Conservation (phyloP, 1,140 invertebrate species). For the Bombus superbus region DNA sequence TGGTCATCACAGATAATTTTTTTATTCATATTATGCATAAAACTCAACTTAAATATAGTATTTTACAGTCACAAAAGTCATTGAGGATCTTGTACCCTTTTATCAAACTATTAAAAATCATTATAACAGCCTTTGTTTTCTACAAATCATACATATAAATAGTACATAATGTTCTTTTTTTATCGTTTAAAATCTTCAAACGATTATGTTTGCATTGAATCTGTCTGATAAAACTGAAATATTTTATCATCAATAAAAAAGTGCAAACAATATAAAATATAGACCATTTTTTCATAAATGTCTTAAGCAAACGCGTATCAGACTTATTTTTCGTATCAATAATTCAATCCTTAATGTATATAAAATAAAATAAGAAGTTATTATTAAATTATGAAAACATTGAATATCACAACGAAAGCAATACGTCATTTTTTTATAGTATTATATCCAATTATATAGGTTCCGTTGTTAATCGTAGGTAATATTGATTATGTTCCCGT, state of each 20-base stretch:
- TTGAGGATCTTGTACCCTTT: constrained; percentile 19
- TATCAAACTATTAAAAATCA: constrained; percentile 38
- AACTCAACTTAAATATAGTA: constrained; percentile 25
- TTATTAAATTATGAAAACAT: constrained; percentile 17
- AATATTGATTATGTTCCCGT: constrained; percentile 78
- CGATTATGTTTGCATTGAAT: not conserved
- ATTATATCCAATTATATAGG: constrained; percentile 60
- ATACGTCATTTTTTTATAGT: constrained; percentile 1
- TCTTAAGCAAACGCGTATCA: not conserved
- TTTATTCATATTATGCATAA: not conserved
- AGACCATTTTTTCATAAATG: constrained; percentile 2
- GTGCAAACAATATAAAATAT: constrained; percentile 24
- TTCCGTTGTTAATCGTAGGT: constrained; percentile 72
- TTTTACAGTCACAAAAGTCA: constrained; percentile 9
- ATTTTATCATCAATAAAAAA: constrained; percentile 27
- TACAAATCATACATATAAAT: not conserved
- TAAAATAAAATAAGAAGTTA: not conserved
- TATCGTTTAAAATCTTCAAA: not conserved
- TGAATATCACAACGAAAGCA: constrained; percentile 4
- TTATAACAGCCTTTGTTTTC: not conserved
- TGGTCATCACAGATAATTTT: constrained; percentile 33
- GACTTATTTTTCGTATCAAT: not conserved
- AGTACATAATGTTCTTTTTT: not conserved
- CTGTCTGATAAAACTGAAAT: constrained; percentile 18
- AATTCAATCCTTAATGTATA: not conserved